These are phyloP conservation scores for Sinocyclocheilus rhinocerous DNA, from an alignment of 2,113 vertebrate genomes.

Conservation along the genomic window DNA sequence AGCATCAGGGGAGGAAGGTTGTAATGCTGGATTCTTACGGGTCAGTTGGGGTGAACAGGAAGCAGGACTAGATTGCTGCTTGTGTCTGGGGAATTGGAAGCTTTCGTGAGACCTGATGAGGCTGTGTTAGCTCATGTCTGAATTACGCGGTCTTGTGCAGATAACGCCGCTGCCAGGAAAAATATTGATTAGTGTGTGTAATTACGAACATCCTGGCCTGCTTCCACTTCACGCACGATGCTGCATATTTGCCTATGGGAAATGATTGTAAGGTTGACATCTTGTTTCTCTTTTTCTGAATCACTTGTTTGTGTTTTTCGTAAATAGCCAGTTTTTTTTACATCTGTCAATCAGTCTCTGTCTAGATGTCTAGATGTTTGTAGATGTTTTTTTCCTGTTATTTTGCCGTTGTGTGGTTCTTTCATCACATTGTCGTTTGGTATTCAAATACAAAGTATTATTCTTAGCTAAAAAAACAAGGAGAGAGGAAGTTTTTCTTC, in stretches of 20 bases:
- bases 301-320: constrained; percentile 61
- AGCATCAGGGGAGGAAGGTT: constrained; percentile 1
- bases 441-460: constrained; percentile 77
- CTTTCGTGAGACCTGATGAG: constrained; percentile 65
- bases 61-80: constrained; percentile 44
- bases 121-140: constrained; percentile 44
- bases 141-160: constrained; percentile 50
- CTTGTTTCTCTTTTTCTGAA: constrained; percentile 62
- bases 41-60: constrained; percentile 53
- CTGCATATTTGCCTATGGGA: constrained; percentile 59
- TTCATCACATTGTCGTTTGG: constrained; percentile 66
- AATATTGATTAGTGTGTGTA: constrained; percentile 62
- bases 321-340: constrained; percentile 34
- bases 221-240: constrained; percentile 56
- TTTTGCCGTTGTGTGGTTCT: constrained; percentile 62
- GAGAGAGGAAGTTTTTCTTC: constrained; percentile 64
- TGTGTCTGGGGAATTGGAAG: constrained; percentile 23
- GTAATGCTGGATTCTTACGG: constrained; percentile 47
- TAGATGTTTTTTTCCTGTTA: constrained; percentile 72
- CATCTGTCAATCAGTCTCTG: constrained; percentile 54
- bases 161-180: constrained; percentile 66
- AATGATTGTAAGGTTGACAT: constrained; percentile 50
- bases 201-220: constrained; percentile 70
- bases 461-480: constrained; percentile 55
- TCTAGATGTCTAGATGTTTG: constrained; percentile 72